Base-by-base conservation (phyloP, 53 echinoderm and acorn worm species). In the Hippasteria phrygiana region DNA sequence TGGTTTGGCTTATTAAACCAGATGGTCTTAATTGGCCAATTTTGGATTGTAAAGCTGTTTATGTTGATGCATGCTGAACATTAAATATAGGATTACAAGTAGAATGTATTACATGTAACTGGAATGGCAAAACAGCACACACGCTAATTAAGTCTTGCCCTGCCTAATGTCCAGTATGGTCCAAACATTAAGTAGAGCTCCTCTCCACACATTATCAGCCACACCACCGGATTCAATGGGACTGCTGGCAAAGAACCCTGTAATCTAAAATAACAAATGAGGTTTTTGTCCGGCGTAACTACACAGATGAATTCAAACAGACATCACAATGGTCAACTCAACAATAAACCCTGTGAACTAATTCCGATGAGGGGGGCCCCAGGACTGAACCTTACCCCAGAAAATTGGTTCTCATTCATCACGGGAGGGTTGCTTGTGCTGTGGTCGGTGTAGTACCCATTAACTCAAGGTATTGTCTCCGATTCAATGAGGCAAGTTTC, bases 261-360 rank as follows among this genome's bases (percentile, higher is more conserved):
- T 88, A 77, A 77, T 77, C 69, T 77, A 77, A 88, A 88, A 77
- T 37, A 88, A 77, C 88, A 88, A 88, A 88, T 77, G 55, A 88
- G 64, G 26, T 4, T 24, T 59, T 59, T 24, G 59, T 59, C 59
- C 59, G 7, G 4, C 3, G 59, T 59, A 59, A 59, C 59, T 26
- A 59, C 59, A 17, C n/a, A 59, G 59, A 59, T 59, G 59, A 59
- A 59, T 59, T n/a, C 22, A 12, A 24, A 59, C 26, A 22, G 59
- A 18, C 59, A 17, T 59, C 26, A 24, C 59, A 59, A 59, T 59
- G 26, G 59, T 26, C 20, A 24, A n/a, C n/a, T n/a, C 59, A 22
- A 59, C 59, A 20, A 22, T 24, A 9, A 24, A 26, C 26, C n/a
- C 24, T 20, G 54, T 17, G 18, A 59, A 59, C 26, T 14, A 59